Base-by-base conservation (phyloP, 2,113 vertebrate genomes). In the Ictalurus punctatus region DNA sequence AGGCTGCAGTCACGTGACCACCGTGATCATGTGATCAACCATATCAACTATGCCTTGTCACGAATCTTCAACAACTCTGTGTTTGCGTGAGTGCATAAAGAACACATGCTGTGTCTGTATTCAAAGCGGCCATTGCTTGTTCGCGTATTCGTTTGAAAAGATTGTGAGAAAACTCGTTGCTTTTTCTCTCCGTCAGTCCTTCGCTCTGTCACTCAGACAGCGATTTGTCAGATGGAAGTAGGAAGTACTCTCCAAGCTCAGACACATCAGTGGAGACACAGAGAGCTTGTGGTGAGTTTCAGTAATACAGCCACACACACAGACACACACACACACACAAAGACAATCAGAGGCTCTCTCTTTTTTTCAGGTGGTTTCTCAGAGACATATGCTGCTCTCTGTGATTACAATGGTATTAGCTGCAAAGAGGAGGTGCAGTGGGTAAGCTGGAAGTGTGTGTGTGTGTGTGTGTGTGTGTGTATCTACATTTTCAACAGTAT, bases 1-100 rank as follows among this genome's bases (percentile, higher is more conserved):
- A 93, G 95, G 71, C 93, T 98, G 14, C 96, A 96, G 54, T 94
- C 92, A 0, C 94, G 96, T 78, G 97, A 97, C 61, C 96, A 97
- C 78, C 95, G 96, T 87, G 96, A 97, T 91, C 96, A 97, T 91
- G 92, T 97, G 94, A 96, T 96, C 8, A 94, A 90, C 83, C 96
- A 97, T 88, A 95, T 97, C 89, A 97, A 96, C 95, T 95, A 94
- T 30, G 96, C 97, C 84, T 96, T 98, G 88, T 96, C 96, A 91
- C 94, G 97, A 87, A 96, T 97, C 91, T 97, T 97, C 93, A 97
- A 97, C 91, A 96, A 97, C 94, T 97, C 97, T 1, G 94, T 96
- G 80, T 96, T 96, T 85, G 96, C 96, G 97, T 97, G 93, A 97
- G 97, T 94, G 14, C 23, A 40, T 54, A 9, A 56, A 54, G 44